Percentiles rank a stretch among this genome's conserved stretches.
Conservation (phyloP, 2,797 vertebrate genomes). For the Halcyon leucocephala region DNA sequence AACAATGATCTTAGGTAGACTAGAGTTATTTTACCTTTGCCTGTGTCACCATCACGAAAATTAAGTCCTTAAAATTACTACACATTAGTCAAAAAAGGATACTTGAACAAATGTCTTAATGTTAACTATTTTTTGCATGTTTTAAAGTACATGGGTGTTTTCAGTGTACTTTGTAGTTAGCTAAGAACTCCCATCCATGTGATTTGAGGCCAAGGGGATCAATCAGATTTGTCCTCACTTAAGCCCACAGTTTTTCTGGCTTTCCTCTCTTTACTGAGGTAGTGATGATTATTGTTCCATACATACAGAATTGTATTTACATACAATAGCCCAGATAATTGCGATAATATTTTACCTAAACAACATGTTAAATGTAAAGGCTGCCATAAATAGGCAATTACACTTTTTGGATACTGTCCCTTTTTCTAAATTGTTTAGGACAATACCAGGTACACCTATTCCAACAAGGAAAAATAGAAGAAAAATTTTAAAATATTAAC, state of each 20-base stretch:
- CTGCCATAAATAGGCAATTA: neutral
- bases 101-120: neutral
- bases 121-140: neutral
- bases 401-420: neutral
- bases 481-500: too few species aligned
- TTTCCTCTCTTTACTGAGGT: neutral
- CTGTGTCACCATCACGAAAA: neutral
- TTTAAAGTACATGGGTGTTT: neutral
- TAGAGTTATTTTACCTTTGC: neutral
- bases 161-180: neutral
- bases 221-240: neutral
- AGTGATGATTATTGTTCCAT: neutral
- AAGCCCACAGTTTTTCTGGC: neutral
- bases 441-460: neutral
- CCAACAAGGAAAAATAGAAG: neutral
- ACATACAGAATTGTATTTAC: neutral
- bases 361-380: neutral
- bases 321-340: neutral
- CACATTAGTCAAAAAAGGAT: neutral
- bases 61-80: neutral
- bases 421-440: neutral
- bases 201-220: neutral
- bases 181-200: neutral
- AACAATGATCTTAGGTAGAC: neutral
- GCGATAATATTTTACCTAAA: neutral